A percentile compares a stretch with the other conserved stretches of the same genome.
Conservation (phyloP, 2,888 invertebrate genomes). For the Aspidiotus destructor region DNA sequence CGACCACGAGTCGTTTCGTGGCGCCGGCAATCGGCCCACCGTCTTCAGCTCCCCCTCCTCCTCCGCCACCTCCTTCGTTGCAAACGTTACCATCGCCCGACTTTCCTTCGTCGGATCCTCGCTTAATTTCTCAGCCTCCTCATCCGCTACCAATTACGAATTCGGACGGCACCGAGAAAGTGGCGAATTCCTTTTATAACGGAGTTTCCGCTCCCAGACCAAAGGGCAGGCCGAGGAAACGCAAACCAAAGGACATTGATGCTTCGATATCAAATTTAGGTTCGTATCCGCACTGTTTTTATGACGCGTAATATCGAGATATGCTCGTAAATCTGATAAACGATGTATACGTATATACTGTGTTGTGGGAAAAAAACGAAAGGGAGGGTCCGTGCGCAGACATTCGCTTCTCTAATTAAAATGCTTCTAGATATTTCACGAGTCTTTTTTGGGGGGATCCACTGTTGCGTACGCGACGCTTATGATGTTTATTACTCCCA, state of each 20-base stretch:
- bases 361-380: no score
- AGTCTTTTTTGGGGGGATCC: no score
- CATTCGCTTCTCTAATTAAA: no score
- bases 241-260: conserved; percentile 84
- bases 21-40: conserved; percentile 38
- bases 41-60: conserved; percentile 40
- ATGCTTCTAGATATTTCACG: no score
- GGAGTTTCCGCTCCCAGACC: conserved; percentile 63
- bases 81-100: conserved; percentile 28
- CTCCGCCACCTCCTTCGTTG: conserved; percentile 29
- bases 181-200: conserved; percentile 47
- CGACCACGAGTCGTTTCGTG: conserved; percentile 47
- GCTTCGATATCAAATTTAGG: conserved; percentile 76
- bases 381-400: no score
- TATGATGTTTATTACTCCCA: background rate
- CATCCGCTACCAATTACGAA: conserved; percentile 13
- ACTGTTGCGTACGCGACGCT: background rate
- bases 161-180: conserved; percentile 35
- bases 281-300: conserved; percentile 46
- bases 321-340: no score
- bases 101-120: conserved; percentile 27
- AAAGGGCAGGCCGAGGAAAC: conserved; percentile 84
- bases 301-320: no score
- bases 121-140: conserved; percentile 40
- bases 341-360: no score